phyloP scores from a whole-genome alignment of 2,797 vertebrate species.

The Todus mexicanus region DNA sequence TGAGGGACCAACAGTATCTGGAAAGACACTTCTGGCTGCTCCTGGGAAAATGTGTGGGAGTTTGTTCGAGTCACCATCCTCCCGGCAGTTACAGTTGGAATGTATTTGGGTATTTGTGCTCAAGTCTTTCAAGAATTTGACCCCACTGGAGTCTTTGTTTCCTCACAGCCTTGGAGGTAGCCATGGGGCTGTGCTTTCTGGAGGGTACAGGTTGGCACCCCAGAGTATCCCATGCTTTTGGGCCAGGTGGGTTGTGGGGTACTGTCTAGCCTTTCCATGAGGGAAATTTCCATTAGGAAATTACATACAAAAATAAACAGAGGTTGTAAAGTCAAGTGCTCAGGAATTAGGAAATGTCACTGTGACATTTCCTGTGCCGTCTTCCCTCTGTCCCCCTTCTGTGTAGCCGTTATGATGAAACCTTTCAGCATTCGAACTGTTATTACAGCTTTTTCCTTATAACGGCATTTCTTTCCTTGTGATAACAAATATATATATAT shows the following conservation, averaged over 20 bases:
- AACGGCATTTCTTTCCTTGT: not conserved
- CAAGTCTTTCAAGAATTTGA: not conserved
- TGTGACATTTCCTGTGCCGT: conserved; percentile 5
- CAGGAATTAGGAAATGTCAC: conserved; percentile 41
- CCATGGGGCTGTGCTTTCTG: not conserved
- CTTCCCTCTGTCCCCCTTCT: not conserved
- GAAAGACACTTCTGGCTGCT: not conserved
- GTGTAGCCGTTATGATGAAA: conserved; percentile 30
- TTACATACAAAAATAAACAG: not conserved
- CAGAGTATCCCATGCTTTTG: not conserved
- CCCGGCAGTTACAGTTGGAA: not conserved
- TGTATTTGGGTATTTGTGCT: not conserved
- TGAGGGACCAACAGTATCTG: not conserved
- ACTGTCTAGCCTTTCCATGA: not conserved
- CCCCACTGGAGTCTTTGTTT: not conserved
- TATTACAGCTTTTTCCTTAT: not conserved
- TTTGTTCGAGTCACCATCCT: not conserved
- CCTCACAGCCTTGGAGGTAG: not conserved
- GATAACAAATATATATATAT: not conserved
- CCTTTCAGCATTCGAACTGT: not conserved
- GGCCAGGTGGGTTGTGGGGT: not conserved
- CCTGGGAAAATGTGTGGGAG: not conserved
- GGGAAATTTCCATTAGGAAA: conserved; percentile 12
- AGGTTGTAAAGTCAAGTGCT: not conserved
- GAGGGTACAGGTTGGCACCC: not conserved